These are phyloP conservation scores for Gymnoscopelus microlampas DNA, from an alignment of 2,797 vertebrate genomes.

Conservation along the genomic window DNA sequence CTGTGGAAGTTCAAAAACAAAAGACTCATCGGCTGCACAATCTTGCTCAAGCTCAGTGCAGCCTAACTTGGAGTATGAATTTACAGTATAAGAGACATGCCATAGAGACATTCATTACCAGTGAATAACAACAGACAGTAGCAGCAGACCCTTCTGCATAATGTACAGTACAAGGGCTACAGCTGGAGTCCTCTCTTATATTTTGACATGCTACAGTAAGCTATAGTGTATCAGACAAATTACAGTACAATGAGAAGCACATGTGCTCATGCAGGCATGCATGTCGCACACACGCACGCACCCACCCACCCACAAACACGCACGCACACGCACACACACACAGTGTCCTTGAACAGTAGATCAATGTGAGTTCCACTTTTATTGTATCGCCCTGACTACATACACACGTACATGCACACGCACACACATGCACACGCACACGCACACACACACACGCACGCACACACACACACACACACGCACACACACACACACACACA, in stretches of 20 bases:
- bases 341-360: too few species aligned
- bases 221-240: background rate
- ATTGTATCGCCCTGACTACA: too few species aligned
- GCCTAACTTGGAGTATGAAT: conserved; percentile 14
- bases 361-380: too few species aligned
- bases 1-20: background rate
- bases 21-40: background rate
- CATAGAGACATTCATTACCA: conserved; percentile 47
- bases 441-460: too few species aligned
- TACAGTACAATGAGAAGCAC: background rate
- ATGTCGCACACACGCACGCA: too few species aligned
- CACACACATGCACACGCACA: too few species aligned
- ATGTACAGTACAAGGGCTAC: conserved; percentile 31
- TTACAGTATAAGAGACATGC: conserved; percentile 19
- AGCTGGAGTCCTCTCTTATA: conserved; percentile 42
- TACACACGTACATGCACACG: too few species aligned
- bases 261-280: too few species aligned
- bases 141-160: conserved; percentile 49
- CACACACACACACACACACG: background rate
- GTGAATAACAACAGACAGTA: background rate
- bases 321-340: too few species aligned
- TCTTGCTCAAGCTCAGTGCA: too few species aligned
- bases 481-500: too few species aligned
- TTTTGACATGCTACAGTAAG: conserved; percentile 46
- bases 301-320: too few species aligned